These are phyloP conservation scores for Metalampra italica DNA, from an alignment of 2,888 invertebrate species.

Conservation along the genomic window DNA sequence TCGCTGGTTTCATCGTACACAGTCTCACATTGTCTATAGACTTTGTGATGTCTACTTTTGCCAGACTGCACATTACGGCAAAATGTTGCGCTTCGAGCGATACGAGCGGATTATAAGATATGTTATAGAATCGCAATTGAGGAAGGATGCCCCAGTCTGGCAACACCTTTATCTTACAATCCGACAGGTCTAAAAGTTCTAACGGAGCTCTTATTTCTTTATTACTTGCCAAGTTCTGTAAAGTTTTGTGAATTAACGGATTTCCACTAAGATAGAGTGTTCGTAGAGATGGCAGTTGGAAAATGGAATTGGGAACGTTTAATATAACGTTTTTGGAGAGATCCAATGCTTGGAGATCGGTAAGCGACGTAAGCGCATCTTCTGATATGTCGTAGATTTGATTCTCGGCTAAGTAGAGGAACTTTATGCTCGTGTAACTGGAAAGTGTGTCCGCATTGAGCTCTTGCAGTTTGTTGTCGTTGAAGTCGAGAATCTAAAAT, in stretches of 20 bases:
- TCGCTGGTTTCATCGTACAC: slow-evolving; percentile 46
- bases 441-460: slow-evolving; percentile 69
- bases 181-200: slow-evolving; percentile 78
- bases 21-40: slow-evolving; percentile 45
- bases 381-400: slow-evolving; percentile 75
- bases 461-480: slow-evolving; percentile 75
- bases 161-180: slow-evolving; percentile 76
- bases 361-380: slow-evolving; percentile 68
- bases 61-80: slow-evolving; percentile 80
- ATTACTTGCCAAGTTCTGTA: slow-evolving; percentile 48
- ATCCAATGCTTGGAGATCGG: slow-evolving; percentile 74
- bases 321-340: slow-evolving; percentile 75
- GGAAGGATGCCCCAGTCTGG: slow-evolving; percentile 81
- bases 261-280: slow-evolving; percentile 80
- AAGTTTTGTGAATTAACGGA: slow-evolving; percentile 55
- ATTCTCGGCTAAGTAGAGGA: slow-evolving; percentile 78
- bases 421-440: slow-evolving; percentile 70
- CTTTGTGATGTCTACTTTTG: slow-evolving; percentile 72
- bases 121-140: slow-evolving; percentile 78
- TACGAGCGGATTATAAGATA: slow-evolving; percentile 78
- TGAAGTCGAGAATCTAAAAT: slow-evolving; percentile 80
- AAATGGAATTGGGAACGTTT: slow-evolving; percentile 66
- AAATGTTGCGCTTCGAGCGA: slow-evolving; percentile 71
- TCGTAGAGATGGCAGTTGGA: slow-evolving; percentile 79
- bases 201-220: slow-evolving; percentile 80